phyloP scores from a whole-genome alignment of 2,888 invertebrate species.

The Hirtodrosophila confusa region DNA sequence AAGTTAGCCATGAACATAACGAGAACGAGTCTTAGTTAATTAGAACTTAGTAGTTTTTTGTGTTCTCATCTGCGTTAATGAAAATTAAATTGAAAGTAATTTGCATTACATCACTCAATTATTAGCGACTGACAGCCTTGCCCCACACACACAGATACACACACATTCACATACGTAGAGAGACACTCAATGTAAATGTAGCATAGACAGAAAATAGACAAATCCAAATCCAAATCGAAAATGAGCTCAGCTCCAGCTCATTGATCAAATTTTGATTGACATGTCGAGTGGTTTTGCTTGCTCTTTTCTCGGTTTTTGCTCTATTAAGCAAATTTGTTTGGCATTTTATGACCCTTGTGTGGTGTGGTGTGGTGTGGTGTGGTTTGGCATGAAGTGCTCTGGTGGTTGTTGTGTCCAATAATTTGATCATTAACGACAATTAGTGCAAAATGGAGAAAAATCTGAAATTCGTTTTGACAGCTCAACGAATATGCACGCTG shows the following conservation, averaged over 20 bases:
- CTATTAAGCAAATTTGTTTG: slow-evolving; percentile 68
- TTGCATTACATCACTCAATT: slow-evolving; percentile 77
- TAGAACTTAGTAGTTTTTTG: slow-evolving; percentile 1
- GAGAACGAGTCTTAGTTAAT: no score
- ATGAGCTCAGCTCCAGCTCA: slow-evolving; percentile 55
- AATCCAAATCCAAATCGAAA: slow-evolving; percentile 45
- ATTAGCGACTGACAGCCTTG: slow-evolving; percentile 69
- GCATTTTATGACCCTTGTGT: slow-evolving; percentile 42
- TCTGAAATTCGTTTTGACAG: slow-evolving; percentile 47
- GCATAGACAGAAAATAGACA: slow-evolving; percentile 20
- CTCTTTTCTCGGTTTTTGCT: slow-evolving; percentile 56
- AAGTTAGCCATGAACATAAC: no score
- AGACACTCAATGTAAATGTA: slow-evolving; percentile 1
- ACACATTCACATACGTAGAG: no score
- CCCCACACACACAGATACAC: slow-evolving; percentile 37
- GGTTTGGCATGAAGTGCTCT: slow-evolving; percentile 15
- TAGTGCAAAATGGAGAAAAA: slow-evolving; percentile 45
- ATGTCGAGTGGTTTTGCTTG: slow-evolving; percentile 68
- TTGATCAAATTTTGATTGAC: slow-evolving; percentile 79
- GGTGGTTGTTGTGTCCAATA: slow-evolving; percentile 48
- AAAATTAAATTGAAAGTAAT: slow-evolving; percentile 70
- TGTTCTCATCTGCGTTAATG: slow-evolving; percentile 3
- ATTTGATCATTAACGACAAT: slow-evolving; percentile 77
- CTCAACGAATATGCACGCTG: slow-evolving; percentile 45
- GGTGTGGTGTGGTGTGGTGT: slow-evolving; percentile 5